Base-by-base conservation (phyloP, 1,140 invertebrate species). In the Drosophila kurseongensis region DNA sequence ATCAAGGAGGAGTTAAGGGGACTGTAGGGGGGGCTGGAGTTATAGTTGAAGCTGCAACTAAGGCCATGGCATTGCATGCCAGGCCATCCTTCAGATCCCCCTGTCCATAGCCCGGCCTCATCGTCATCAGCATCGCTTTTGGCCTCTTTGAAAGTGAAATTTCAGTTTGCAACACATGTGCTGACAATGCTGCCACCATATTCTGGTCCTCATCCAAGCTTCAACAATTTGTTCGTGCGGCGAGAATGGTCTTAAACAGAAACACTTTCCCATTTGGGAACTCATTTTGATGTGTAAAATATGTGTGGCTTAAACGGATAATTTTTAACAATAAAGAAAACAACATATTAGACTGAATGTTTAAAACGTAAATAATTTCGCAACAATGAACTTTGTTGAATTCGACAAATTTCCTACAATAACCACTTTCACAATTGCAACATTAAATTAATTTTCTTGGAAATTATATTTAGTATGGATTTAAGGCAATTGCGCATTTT, bases 111-210 rank as follows among this genome's bases (percentile, higher is more conserved):
- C 68, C 7, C 45, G 18, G 12, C 14, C 41, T 57, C 72, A 75
- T 54, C 68, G 65, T 52, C 73, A 56, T 54, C 71, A 63, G 61
- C 58, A 48, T 23, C 45, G 59, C 58, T 63, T 56, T 73, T 76
- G 77, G 63, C 47, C 59, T 35, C 79, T 67, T 83, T 77, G 83
- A 86, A 86, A 86, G 83, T 86, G 83, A 86, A 86, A 88, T 88
- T 82, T 75, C 52, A 55, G 57, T 58, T 14, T 74, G 63, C 60
- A 69, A 61, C 81, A 84, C 67, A 85, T 80, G 59, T 73, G 73
- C 27, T 55, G 42, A 52, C 42, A 57, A 69, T 71, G 50, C 27
- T 23, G 45, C 16, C 36, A 16, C 55, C 40, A 35, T 32, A 44
- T 36, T 9, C 36, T 23, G 16, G 16, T 13, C 27, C 44, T 10